phyloP scores from a whole-genome alignment of 92 coral and sea anemone species.

The Pocillopora meandrina region DNA sequence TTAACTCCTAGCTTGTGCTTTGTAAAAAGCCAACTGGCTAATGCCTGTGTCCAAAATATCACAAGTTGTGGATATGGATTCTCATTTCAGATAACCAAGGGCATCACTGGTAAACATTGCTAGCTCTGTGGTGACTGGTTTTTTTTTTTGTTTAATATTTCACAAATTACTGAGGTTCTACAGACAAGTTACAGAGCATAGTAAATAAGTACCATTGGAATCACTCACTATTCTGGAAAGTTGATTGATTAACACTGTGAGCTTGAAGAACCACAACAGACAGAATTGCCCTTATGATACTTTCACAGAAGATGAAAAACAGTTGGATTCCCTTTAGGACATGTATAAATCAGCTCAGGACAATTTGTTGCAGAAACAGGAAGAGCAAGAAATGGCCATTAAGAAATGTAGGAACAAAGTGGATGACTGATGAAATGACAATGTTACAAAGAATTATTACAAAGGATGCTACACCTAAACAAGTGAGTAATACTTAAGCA shows the following conservation, averaged over 20 bases:
- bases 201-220: no score
- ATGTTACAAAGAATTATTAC: background rate
- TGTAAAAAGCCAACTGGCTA: no score
- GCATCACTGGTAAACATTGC: no score
- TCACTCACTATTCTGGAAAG: no score
- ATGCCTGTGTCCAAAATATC: no score
- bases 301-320: background rate
- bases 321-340: background rate
- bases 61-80: no score
- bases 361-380: slow-evolving; percentile 14
- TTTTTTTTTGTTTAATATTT: no score
- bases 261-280: background rate
- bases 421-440: slow-evolving; percentile 15
- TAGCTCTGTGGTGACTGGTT: no score
- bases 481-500: background rate
- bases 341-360: slow-evolving; percentile 8
- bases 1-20: no score
- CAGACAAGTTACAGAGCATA: no score
- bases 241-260: background rate
- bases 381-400: slow-evolving; percentile 6
- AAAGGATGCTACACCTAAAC: background rate
- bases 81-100: no score
- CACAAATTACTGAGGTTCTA: no score
- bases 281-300: background rate
- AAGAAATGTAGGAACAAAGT: slow-evolving; percentile 23